These are phyloP conservation scores for Atta cephalotes DNA, from an alignment of 1,140 invertebrate genomes.

Conservation along the genomic window DNA sequence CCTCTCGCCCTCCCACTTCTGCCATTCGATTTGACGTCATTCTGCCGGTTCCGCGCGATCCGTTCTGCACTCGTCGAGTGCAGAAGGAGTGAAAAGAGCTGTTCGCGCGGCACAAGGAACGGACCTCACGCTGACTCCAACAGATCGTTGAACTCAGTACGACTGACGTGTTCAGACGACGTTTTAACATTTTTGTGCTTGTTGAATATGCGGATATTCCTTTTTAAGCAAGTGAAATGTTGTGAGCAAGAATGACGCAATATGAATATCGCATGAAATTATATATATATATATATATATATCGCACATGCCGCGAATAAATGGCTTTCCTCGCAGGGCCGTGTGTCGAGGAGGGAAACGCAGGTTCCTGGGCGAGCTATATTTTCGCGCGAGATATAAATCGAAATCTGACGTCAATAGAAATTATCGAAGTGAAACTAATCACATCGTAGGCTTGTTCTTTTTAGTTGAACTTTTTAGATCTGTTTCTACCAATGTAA, in stretches of 20 bases:
- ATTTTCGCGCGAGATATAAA: not conserved
- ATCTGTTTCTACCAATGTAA: too few relatives aligned
- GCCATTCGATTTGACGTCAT: too few relatives aligned
- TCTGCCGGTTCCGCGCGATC: not conserved
- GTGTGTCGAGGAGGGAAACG: not conserved
- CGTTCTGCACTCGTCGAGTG: not conserved
- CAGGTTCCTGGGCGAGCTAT: not conserved
- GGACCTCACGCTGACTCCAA: slow-evolving; percentile 70
- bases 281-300: not conserved
- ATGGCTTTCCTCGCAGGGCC: not conserved
- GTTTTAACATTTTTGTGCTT: slow-evolving; percentile 28
- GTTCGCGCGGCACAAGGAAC: not conserved
- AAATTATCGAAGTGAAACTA: too few relatives aligned
- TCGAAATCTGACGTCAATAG: not conserved
- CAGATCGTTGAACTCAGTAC: slow-evolving; percentile 79
- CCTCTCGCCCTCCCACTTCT: too few relatives aligned
- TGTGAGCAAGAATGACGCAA: not conserved
- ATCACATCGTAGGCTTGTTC: too few relatives aligned
- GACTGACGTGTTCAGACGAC: slow-evolving; percentile 58
- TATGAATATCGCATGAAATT: not conserved
- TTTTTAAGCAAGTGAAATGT: not conserved
- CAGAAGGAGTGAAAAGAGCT: not conserved
- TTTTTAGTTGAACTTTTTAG: too few relatives aligned
- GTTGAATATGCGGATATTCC: not conserved
- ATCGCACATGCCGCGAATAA: not conserved